Conservation (phyloP, 2,888 invertebrate species). For the Cyrtodaria siliqua region DNA sequence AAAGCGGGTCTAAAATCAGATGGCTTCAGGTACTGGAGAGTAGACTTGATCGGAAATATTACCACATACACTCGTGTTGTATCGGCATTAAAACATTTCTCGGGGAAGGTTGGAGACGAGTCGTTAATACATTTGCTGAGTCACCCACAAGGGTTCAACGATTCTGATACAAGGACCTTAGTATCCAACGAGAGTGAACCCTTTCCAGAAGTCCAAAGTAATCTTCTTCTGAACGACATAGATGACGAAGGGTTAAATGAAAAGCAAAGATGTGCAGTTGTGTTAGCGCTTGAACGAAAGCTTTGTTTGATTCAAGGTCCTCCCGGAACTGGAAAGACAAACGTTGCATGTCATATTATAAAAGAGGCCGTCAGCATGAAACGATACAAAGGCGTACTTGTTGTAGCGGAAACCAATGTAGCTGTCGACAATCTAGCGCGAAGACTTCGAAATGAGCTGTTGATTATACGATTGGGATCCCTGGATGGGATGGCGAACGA, state of each 20-base stretch:
- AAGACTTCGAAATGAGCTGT: slow-evolving; percentile 30
- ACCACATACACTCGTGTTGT: slow-evolving; percentile 36
- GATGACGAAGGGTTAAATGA: slow-evolving; percentile 14
- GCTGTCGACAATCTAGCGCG: slow-evolving; percentile 53
- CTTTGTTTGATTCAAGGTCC: slow-evolving; percentile 54
- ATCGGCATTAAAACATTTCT: slow-evolving; percentile 15
- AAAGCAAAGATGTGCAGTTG: slow-evolving; percentile 27
- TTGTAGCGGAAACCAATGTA: slow-evolving; percentile 59
- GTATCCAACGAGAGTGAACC: not conserved
- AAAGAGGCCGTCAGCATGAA: slow-evolving; percentile 6
- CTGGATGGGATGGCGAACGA: slow-evolving; percentile 28
- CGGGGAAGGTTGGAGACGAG: not conserved
- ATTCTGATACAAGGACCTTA: not conserved
- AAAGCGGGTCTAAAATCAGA: not conserved
- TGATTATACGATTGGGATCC: slow-evolving; percentile 39
- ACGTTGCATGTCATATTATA: slow-evolving; percentile 43
- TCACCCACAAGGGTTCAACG: not conserved
- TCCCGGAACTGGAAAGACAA: slow-evolving; percentile 60
- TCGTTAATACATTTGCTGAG: not conserved
- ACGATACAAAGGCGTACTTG: slow-evolving; percentile 27
- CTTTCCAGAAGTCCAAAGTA: not conserved
- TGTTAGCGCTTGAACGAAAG: slow-evolving; percentile 9
- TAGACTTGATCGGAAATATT: slow-evolving; percentile 47
- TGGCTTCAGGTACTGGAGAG: slow-evolving; percentile 30
- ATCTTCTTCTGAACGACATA: no score